A percentile compares a stretch with the other conserved stretches of the same genome.
phyloP scores from a whole-genome alignment of 2,888 invertebrate genomes.

The Steinernema hermaphroditum region DNA sequence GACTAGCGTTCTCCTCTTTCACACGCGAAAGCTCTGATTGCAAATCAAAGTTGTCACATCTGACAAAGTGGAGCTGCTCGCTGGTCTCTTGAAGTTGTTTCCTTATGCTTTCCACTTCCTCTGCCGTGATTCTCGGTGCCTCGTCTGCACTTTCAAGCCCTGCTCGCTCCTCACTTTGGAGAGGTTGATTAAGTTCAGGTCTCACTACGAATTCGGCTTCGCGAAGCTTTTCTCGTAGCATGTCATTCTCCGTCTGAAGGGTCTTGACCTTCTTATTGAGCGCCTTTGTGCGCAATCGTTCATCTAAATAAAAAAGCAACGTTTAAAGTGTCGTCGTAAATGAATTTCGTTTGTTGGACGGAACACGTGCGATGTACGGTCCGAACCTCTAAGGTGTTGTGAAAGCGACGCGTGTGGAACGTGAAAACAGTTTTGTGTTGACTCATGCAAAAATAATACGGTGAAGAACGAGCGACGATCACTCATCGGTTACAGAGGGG shows the following conservation, averaged over 20 bases:
- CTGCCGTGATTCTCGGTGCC: not conserved
- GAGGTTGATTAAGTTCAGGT: not conserved
- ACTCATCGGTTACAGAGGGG: not conserved
- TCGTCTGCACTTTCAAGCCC: not conserved
- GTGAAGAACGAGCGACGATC: not conserved
- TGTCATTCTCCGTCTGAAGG: conserved; percentile 38
- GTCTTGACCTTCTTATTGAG: conserved; percentile 53
- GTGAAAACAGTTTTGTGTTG: not conserved
- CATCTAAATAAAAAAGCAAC: conserved; percentile 47
- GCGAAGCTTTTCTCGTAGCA: conserved; percentile 20
- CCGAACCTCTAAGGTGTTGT: no score
- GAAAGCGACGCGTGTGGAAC: not conserved
- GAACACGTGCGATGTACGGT: no score
- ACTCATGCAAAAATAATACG: not conserved
- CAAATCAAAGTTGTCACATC: conserved; percentile 47
- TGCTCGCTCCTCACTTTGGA: not conserved
- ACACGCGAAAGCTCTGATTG: conserved; percentile 32
- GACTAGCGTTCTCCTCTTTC: not conserved
- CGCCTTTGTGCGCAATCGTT: conserved; percentile 58
- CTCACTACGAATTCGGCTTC: not conserved
- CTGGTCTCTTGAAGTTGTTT: conserved; percentile 34
- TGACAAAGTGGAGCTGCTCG: conserved; percentile 39
- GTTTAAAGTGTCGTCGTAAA: no score
- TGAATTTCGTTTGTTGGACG: not conserved
- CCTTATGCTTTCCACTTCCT: not conserved